Base-by-base conservation (phyloP, 2,888 invertebrate species). In the Limenitis arthemis region DNA sequence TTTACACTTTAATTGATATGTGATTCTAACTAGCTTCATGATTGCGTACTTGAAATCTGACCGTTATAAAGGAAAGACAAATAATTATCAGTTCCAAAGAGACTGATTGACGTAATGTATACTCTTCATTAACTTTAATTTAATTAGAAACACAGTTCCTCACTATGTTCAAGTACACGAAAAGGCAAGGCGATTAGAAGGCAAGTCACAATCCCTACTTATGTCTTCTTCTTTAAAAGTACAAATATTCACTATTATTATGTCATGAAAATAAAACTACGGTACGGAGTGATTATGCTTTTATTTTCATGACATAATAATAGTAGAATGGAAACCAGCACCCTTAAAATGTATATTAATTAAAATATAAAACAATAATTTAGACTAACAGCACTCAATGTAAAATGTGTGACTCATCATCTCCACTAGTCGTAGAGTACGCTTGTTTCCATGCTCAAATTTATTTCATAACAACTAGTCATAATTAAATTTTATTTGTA, bases 381-480 rank as follows among this genome's bases (percentile, higher is more conserved):
- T 75, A 77, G 69, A 73, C 67, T 75, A 77, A 71, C 60, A 70
- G 69, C 72, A 70, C 69, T 72, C 63, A 64, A 67, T 66, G 62
- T 64, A 66, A 64, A 68, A 67, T 65, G 70, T 69, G 72, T 70
- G 72, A 73, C 73, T 70, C 65, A 61, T 61, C 65, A 64, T 61
- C 65, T 63, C 66, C 63, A 69, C 70, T 72, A 75, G 84, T 77
- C 75, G 69, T 74, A 70, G 82, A 79, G 75, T 76, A 76, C 67
- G 82, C 85, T 83, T 79, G 73, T 73, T 81, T 80, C 85, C 85
- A 82, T 85, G 86, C 86, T 85, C 85, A 85, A 85, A 82, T 75
- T 77, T 79, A 77, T 79, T 81, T 80, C 72, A 77, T 84, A 84
- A 76, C 76, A 75, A 70, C 85, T 86, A 86, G 86, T 86, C 86